Base-by-base conservation (phyloP, 2,797 vertebrate genomes). In the Adrianichthys oophorus region DNA sequence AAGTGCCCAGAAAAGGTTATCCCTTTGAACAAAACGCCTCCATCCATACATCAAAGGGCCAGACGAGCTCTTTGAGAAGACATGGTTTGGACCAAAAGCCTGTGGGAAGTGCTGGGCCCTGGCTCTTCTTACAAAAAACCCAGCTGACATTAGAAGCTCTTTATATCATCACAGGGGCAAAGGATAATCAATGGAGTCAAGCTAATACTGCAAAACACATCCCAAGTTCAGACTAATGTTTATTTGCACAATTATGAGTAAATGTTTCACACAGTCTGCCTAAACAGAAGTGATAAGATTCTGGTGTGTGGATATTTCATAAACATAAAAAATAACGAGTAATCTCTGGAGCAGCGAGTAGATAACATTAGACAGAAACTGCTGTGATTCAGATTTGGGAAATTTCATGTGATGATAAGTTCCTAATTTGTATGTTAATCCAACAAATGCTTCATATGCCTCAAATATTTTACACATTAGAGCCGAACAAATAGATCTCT, bases 11-110 rank as follows among this genome's bases (percentile, higher is more conserved):
- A 86, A 90, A 92, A 92, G 90, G 88, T 91, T 88, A 89, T 84
- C 76, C 85, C 88, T 92, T 92, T 91, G 87, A 91, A 92, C 89
- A 91, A 91, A 93, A 91, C 74, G 78, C 83, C 84, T 83, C 79
- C 77, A 85, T 89, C 85, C 79, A 86, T 78, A 85, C 87, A 91
- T 91, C 87, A 92, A 91, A 92, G 85, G 53, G 66, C 53, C 45
- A 43, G 74, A 58, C 77, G 87, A 52, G 78, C 67, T 69, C 80
- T 88, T 76, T 82, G 70, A 78, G 74, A 63, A 79, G 68, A 57
- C 69, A 74, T 40, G 61, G 78, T 77, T 70, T 76, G 51, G 62
- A 87, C 81, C 68, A 72, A 48, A 78, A 81, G 82, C 69, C 51
- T 16, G 29, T 50, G 65, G 81, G 64, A 87, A 87, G 65, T 62